These are phyloP conservation scores for Sinocyclocheilus anophthalmus DNA, from an alignment of 2,113 vertebrate genomes.

Conservation along the genomic window DNA sequence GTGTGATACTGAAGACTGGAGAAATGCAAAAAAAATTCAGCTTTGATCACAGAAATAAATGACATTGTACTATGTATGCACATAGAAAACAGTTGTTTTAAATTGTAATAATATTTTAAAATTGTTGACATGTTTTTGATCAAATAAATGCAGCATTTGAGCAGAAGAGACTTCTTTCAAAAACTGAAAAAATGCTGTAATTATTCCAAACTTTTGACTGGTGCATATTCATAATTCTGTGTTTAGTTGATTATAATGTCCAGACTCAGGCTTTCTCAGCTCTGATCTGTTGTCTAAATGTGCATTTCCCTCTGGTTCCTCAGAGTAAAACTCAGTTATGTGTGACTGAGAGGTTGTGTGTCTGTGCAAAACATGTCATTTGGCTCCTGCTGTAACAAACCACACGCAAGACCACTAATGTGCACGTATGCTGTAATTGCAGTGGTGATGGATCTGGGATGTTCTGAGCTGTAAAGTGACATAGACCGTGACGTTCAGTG, in stretches of 20 bases:
- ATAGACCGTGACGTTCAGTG: not conserved
- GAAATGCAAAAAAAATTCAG: not conserved
- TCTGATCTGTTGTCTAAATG: no score
- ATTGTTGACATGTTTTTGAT: not conserved
- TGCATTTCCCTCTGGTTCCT: no score
- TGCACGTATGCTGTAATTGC: constrained; percentile 45
- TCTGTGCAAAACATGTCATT: constrained; percentile 28
- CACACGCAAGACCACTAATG: constrained; percentile 25
- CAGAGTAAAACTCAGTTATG: not conserved
- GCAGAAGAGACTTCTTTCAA: not conserved
- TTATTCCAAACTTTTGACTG: no score
- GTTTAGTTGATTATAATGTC: no score
- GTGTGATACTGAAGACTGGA: not conserved
- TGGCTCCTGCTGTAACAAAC: constrained; percentile 12
- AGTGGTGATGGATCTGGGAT: constrained; percentile 34
- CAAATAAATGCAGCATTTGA: not conserved
- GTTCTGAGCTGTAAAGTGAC: not conserved
- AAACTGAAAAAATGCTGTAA: no score
- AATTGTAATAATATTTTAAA: not conserved
- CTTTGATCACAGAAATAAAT: no score
- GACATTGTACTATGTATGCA: not conserved
- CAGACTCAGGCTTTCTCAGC: no score
- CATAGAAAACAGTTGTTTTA: not conserved
- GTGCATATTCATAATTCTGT: no score
- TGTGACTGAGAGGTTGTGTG: not conserved